Percentiles rank a stretch among this genome's conserved stretches.
Conservation (phyloP, 2,113 vertebrate genomes). For the Phaetusa simplex region DNA sequence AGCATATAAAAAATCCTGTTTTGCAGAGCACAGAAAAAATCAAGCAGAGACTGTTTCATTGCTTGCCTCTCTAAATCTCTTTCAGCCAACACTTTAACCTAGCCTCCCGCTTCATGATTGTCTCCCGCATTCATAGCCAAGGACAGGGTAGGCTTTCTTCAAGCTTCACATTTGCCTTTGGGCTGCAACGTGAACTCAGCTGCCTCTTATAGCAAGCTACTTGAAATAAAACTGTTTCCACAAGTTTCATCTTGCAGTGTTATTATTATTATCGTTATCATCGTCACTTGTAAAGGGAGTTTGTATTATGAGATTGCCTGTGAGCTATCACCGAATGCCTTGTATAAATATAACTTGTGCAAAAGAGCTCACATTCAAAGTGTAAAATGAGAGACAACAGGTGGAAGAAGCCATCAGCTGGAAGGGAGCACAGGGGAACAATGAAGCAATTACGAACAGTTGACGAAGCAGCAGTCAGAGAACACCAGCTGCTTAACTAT, state of each 20-base stretch:
- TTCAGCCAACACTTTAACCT: not conserved
- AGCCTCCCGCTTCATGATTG: not conserved
- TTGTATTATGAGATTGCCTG: not conserved
- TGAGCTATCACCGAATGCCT: not conserved
- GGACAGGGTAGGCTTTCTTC: not conserved
- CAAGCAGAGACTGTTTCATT: not conserved
- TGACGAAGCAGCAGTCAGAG: slow-evolving; percentile 64
- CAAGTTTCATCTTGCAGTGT: not conserved
- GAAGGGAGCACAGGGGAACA: slow-evolving; percentile 56
- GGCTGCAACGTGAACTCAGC: not conserved
- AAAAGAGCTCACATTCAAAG: not conserved
- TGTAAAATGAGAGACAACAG: slow-evolving; percentile 51
- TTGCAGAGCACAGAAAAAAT: not conserved
- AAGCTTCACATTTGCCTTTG: not conserved
- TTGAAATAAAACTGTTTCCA: not conserved
- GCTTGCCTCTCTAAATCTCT: not conserved
- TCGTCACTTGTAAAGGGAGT: not conserved
- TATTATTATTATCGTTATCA: not conserved
- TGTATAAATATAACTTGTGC: not conserved
- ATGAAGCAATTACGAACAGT: slow-evolving; percentile 52
- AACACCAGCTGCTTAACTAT: slow-evolving; percentile 67
- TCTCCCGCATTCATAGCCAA: not conserved
- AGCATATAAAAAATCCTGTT: not conserved
- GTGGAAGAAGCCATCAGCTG: slow-evolving; percentile 56
- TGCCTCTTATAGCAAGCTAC: not conserved